Evolutionary conservation across 2,797 vertebrate genomes (phyloP).

Genomic region (Crocodylus rhombifer): DNA sequence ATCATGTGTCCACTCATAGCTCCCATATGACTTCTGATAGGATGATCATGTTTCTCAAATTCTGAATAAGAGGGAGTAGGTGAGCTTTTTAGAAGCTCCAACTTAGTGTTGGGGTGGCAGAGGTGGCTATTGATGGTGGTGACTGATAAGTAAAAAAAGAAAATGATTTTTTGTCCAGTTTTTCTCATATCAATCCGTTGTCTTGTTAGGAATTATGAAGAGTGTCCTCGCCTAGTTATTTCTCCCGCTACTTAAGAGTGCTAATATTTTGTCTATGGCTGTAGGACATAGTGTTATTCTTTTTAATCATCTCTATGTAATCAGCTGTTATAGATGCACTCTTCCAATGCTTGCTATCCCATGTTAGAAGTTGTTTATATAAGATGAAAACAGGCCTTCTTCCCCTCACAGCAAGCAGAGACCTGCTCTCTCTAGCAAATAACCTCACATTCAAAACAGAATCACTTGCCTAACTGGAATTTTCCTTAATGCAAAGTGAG

Average conservation of each 20-base stretch:
- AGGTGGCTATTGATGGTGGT: neutral
- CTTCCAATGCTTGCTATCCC: no score
- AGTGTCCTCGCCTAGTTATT: neutral
- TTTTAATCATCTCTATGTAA: neutral
- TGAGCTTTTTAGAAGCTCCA: neutral
- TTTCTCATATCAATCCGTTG: neutral
- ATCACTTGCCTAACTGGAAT: neutral
- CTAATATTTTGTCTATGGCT: neutral
- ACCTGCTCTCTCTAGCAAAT: neutral
- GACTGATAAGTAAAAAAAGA: neutral
- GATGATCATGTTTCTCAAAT: neutral
- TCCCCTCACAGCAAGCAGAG: neutral
- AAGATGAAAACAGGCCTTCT: neutral
- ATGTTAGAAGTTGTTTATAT: neutral
- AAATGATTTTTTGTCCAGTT: neutral
- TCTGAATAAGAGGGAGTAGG: neutral
- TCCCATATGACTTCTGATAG: neutral
- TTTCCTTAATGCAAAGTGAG: rapidly evolving
- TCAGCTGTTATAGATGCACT: no score
- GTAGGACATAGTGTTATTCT: neutral
- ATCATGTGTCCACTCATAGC: neutral
- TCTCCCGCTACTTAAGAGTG: neutral
- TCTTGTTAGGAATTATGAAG: neutral
- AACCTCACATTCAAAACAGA: neutral
- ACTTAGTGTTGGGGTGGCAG: neutral